Conservation (phyloP, 2,113 vertebrate species). For the Entosphenus tridentatus region DNA sequence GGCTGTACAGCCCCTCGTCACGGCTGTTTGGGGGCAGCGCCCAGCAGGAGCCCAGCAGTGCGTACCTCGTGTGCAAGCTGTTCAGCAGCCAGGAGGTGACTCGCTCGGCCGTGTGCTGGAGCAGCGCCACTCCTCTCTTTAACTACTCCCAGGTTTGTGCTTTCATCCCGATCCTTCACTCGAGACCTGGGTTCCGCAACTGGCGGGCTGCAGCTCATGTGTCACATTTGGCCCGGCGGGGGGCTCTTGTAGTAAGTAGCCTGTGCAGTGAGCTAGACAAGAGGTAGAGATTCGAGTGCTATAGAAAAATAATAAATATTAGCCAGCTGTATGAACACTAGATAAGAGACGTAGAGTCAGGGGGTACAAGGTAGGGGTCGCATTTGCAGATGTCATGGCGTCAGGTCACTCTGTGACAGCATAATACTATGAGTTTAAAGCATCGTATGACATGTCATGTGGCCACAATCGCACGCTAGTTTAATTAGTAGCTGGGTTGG, state of each 20-base stretch:
- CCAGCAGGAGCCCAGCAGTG: slow-evolving; percentile 23
- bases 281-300: background rate
- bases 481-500: too few species aligned
- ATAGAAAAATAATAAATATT: background rate
- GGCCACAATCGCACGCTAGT: too few species aligned
- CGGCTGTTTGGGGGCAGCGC: slow-evolving; percentile 10
- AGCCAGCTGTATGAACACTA: background rate
- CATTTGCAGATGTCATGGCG: too few species aligned
- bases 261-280: background rate
- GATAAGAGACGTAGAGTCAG: too few species aligned
- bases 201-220: background rate
- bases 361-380: too few species aligned
- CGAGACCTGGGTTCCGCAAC: background rate
- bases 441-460: too few species aligned
- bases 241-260: background rate
- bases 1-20: slow-evolving; percentile 12
- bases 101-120: slow-evolving; percentile 46
- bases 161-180: background rate
- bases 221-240: background rate
- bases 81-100: slow-evolving; percentile 45
- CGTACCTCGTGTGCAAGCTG: slow-evolving; percentile 70
- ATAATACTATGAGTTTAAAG: too few species aligned
- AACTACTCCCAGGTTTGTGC: slow-evolving; percentile 46
- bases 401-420: too few species aligned
- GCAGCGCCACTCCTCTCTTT: slow-evolving; percentile 39